These are phyloP conservation scores for Rosalia funebris DNA, from an alignment of 2,888 invertebrate species.

Conservation along the genomic window DNA sequence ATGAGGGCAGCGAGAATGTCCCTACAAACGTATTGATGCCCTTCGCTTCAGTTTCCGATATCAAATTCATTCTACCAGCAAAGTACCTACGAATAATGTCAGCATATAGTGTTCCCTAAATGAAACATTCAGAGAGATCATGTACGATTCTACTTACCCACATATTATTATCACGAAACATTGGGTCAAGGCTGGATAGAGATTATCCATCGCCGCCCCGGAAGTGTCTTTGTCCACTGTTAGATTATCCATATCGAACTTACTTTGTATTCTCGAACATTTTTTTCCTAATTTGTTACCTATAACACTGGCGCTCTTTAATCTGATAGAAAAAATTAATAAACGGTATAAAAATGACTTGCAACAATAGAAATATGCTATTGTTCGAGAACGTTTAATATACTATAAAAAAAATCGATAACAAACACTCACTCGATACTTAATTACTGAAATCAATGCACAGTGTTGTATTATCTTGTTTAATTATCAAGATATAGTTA, in stretches of 20 bases:
- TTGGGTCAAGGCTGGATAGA: conserved; percentile 90
- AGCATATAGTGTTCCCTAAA: background rate
- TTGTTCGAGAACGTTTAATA: too few relatives aligned
- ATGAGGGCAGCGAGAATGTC: conserved; percentile 90
- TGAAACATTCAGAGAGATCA: too few relatives aligned
- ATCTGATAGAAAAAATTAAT: too few relatives aligned
- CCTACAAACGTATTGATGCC: conserved; percentile 94
- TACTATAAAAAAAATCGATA: background rate
- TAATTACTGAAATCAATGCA: too few relatives aligned
- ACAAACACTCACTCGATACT: too few relatives aligned
- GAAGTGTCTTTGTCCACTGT: conserved; percentile 38
- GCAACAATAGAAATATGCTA: too few relatives aligned
- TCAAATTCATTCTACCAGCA: conserved; percentile 84
- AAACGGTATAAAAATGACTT: too few relatives aligned
- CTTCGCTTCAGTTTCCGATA: conserved; percentile 84
- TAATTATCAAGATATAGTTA: background rate
- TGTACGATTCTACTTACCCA: conserved; percentile 74
- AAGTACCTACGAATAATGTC: conserved; percentile 71
- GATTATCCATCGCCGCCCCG: conserved; percentile 73
- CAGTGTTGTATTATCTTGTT: background rate
- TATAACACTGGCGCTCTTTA: too few relatives aligned
- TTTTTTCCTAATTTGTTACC: too few relatives aligned
- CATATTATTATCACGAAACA: conserved; percentile 92
- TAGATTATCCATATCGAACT: conserved; percentile 15
- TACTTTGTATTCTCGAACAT: too few relatives aligned